phyloP scores from a whole-genome alignment of 2,113 vertebrate species.

The Sorex araneus region DNA sequence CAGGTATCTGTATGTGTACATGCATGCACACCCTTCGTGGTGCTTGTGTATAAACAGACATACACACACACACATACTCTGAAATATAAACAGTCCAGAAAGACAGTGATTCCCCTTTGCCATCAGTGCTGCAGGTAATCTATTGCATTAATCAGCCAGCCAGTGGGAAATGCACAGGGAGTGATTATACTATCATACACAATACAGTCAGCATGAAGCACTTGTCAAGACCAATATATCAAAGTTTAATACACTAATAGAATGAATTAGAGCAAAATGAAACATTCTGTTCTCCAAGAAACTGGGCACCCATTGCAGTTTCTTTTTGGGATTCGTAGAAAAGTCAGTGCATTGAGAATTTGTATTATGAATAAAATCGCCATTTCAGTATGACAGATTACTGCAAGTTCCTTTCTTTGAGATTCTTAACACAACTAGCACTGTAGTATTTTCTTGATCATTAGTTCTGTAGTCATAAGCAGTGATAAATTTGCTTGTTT shows the following conservation, averaged over 20 bases:
- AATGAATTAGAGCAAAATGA: slow-evolving; percentile 91
- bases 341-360: slow-evolving; percentile 73
- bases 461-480: slow-evolving; percentile 61
- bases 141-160: slow-evolving; percentile 89
- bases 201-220: slow-evolving; percentile 89
- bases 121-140: slow-evolving; percentile 89
- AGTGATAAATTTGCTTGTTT: slow-evolving; percentile 69
- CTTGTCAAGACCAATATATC: slow-evolving; percentile 92
- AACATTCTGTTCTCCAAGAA: slow-evolving; percentile 88
- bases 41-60: background rate
- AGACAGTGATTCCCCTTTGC: slow-evolving; percentile 82
- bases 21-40: background rate
- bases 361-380: slow-evolving; percentile 81
- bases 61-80: background rate
- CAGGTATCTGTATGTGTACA: background rate
- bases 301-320: slow-evolving; percentile 77
- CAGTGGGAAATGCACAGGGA: slow-evolving; percentile 89
- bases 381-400: slow-evolving; percentile 45
- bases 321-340: slow-evolving; percentile 75
- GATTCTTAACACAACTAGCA: slow-evolving; percentile 17
- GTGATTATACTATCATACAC: slow-evolving; percentile 92
- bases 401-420: slow-evolving; percentile 59
- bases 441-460: slow-evolving; percentile 34
- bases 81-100: slow-evolving; percentile 76
- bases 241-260: slow-evolving; percentile 91